These are phyloP conservation scores for Pachymerium ferrugineum DNA, from an alignment of 2,888 invertebrate genomes.

Conservation along the genomic window DNA sequence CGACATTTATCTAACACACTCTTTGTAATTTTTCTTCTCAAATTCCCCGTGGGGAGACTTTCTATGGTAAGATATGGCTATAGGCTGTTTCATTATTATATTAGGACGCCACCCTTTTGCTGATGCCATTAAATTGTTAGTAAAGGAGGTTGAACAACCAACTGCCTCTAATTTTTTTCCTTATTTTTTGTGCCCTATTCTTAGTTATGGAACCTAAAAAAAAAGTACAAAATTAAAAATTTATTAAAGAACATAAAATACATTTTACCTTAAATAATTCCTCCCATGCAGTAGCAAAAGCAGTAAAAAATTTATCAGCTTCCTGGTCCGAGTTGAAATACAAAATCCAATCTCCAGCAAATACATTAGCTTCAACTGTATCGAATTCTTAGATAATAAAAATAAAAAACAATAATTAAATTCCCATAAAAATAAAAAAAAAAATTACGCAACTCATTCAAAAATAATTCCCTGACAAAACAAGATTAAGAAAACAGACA, in stretches of 20 bases:
- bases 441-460: conserved; percentile 29
- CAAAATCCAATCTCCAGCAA: conserved; percentile 6
- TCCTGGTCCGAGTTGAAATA: conserved; percentile 9
- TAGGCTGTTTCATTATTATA: too few species aligned
- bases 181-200: conserved; percentile 58
- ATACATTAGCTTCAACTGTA: conserved; percentile 6
- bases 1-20: not conserved
- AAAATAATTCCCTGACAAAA: too few species aligned
- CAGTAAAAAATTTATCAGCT: not conserved
- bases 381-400: conserved; percentile 34
- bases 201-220: conserved; percentile 46
- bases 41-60: too few species aligned
- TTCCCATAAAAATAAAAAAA: not conserved
- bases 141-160: conserved; percentile 40
- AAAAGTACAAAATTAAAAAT: not conserved
- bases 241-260: not conserved
- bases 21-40: too few species aligned
- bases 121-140: conserved; percentile 57
- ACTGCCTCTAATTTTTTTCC: conserved; percentile 56
- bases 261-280: not conserved
- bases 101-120: conserved; percentile 70
- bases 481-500: too few species aligned
- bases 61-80: too few species aligned
- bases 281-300: not conserved
- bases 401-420: conserved; percentile 29